These are phyloP conservation scores for Chondrilla cf. caribensis DNA, from an alignment of 37 sponge, comb jelly and placozoan genomes.

Conservation along the genomic window DNA sequence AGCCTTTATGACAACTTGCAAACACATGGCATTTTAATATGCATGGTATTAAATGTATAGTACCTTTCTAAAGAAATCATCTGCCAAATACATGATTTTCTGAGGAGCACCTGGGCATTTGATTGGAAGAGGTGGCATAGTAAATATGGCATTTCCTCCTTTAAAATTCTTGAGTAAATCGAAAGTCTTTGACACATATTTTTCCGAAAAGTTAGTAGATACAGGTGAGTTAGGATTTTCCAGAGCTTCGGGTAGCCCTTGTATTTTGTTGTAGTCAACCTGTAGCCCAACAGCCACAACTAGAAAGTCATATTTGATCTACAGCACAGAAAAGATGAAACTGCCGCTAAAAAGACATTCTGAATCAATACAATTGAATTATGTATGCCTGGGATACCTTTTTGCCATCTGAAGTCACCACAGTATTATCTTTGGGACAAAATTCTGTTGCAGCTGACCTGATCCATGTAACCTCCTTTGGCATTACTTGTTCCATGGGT, in stretches of 20 bases:
- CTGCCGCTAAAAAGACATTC: background rate
- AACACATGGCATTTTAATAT: too few relatives aligned
- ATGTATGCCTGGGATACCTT: background rate
- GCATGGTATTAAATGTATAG: too few relatives aligned
- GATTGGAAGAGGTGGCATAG: constrained; percentile 82
- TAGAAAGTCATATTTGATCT: constrained; percentile 79
- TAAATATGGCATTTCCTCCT: constrained; percentile 86
- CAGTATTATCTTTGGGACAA: constrained; percentile 58
- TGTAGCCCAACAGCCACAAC: constrained; percentile 77
- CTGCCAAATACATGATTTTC: constrained; percentile 96
- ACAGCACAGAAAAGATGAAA: background rate
- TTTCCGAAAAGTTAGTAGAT: constrained; percentile 50
- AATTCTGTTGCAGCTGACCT: constrained; percentile 49
- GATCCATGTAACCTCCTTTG: constrained; percentile 56
- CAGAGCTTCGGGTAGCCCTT: constrained; percentile 62
- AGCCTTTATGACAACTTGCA: too few relatives aligned
- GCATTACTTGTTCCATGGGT: constrained; percentile 53
- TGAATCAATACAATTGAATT: background rate
- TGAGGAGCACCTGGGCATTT: constrained; percentile 96
- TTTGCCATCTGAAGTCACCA: constrained; percentile 43
- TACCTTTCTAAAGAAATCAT: constrained; percentile 80
- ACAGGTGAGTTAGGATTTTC: constrained; percentile 55
- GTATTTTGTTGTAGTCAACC: constrained; percentile 60
- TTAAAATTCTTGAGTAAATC: constrained; percentile 48
- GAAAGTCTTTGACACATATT: constrained; percentile 56